Base-by-base conservation (phyloP, 2,888 invertebrate species). In the Lycophotia porphyrea region DNA sequence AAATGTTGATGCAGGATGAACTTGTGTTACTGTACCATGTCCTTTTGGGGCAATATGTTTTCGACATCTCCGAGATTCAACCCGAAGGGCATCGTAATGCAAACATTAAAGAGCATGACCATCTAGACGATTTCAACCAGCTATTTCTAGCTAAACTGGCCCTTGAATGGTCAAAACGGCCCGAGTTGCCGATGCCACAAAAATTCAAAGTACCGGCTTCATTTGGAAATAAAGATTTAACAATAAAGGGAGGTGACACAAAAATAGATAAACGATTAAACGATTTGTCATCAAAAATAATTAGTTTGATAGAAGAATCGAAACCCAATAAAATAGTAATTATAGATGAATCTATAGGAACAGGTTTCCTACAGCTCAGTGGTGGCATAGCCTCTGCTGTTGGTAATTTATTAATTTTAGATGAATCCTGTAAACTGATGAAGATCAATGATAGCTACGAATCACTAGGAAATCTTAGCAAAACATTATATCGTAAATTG, bases 151-250 rank as follows among this genome's bases (percentile, higher is more conserved):
- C 55, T 7, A 1, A 55, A 1, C 44, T 52, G 13, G 1, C 5
- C n/a, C 13, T 24, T 52, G n/a, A n/a, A 27, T 5, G 5, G 47
- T 3, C 8, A 47, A 47, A 47, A 8, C 8, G 47, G 13, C 24
- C 52, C n/a, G n/a, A 13, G 11, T 1, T 13, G n/a, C 3, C n/a
- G n/a, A 7, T 31, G 3, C 39, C 58, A 13, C 21, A 34, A 49
- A 15, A 55, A 55, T 70, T 82, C 18, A 76, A 78, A 70, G 76
- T 86, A 0, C 85, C 86, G 1, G 47, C 58, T 31, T 55, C 69
- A 11, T 85, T 86, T 71, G 85, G 85, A 11, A 86, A 86, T 42
- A 66, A 60, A 47, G 83, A 86, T 52, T 58, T 86, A 36, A 61
- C 74, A 7, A 49, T 84, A 55, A 74, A 49, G 60, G 78, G 83